Base-by-base conservation (phyloP, 2,113 vertebrate genomes). In the Archilochus colubris region DNA sequence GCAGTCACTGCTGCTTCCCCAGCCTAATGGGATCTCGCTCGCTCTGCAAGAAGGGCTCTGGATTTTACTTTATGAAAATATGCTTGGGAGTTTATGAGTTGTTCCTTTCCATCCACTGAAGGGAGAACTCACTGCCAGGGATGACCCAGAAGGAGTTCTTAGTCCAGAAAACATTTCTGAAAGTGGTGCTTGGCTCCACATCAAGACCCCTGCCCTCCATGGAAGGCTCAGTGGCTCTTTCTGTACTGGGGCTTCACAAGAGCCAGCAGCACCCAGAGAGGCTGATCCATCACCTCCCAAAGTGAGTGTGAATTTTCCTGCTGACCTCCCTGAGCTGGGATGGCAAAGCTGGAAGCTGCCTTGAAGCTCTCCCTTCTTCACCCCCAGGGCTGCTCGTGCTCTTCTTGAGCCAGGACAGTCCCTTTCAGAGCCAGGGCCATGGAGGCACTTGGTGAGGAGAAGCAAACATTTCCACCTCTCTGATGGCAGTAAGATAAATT, bases 101-200 rank as follows among this genome's bases (percentile, higher is more conserved):
- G 53, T 59, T 94, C 77, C 58, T 43, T 77, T 59, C 88, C 82
- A 86, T 93, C 83, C 76, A 76, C 88, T 77, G 95, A 88, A 84
- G 74, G 89, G 76, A 58, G 54, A 70, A 46, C 30, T 40, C 2
- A 1, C 51, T 57, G 79, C n/a, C 11, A 72, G 66, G 13, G 30
- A 57, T 10, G 15, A 40, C 44, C 22, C 54, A 64, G 50, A 33
- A 64, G 28, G 33, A 70, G 86, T 68, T 93, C 95, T 89, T 43
- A 43, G n/a, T 62, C 75, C 73, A 46, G 24, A 81, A 64, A 51
- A 43, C 2, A 1, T 68, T 95, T 88, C 93, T 62, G 96, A 91
- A 92, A 96, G 91, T 80, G 90, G 82, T 89, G 59, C 97, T 95
- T 97, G 96, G 95, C 85, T 91, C 94, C 97, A 97, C 97, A 94